These are phyloP conservation scores for Aphaenogaster floridana DNA, from an alignment of 1,140 invertebrate genomes.

Conservation along the genomic window DNA sequence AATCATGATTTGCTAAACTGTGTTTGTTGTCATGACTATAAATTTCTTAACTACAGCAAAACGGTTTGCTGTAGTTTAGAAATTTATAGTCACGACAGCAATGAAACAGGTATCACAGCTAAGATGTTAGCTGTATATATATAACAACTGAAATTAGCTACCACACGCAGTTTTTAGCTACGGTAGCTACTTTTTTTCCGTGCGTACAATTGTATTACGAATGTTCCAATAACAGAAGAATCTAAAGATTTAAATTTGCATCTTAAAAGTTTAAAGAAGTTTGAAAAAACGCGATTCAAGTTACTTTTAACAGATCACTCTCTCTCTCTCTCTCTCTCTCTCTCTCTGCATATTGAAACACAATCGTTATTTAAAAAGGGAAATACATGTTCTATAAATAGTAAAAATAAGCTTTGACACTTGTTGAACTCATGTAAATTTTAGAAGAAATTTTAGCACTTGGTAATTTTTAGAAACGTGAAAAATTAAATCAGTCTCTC, in stretches of 20 bases:
- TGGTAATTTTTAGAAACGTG: not conserved
- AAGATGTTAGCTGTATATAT: too few species aligned
- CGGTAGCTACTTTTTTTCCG: too few species aligned
- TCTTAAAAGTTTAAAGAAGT: not conserved
- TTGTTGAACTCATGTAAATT: constrained; percentile 1
- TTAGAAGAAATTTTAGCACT: not conserved
- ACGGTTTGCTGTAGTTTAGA: too few species aligned
- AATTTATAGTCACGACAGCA: too few species aligned
- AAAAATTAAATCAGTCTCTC: not conserved
- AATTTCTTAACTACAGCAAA: too few species aligned
- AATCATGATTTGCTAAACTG: too few species aligned
- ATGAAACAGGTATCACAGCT: too few species aligned
- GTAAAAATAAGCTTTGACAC: not conserved
- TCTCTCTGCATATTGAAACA: not conserved
- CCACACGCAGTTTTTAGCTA: too few species aligned
- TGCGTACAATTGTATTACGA: constrained; percentile 12
- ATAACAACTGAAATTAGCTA: too few species aligned
- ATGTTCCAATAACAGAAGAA: constrained; percentile 16
- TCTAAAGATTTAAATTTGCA: constrained; percentile 12
- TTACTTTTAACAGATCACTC: not conserved
- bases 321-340: too few species aligned
- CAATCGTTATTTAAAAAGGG: not conserved
- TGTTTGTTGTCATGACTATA: too few species aligned
- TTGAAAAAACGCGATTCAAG: not conserved
- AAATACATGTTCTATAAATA: not conserved